Evolutionary conservation across 1,140 invertebrate species (phyloP).

Genomic region (Zaprionus camerounensis): DNA sequence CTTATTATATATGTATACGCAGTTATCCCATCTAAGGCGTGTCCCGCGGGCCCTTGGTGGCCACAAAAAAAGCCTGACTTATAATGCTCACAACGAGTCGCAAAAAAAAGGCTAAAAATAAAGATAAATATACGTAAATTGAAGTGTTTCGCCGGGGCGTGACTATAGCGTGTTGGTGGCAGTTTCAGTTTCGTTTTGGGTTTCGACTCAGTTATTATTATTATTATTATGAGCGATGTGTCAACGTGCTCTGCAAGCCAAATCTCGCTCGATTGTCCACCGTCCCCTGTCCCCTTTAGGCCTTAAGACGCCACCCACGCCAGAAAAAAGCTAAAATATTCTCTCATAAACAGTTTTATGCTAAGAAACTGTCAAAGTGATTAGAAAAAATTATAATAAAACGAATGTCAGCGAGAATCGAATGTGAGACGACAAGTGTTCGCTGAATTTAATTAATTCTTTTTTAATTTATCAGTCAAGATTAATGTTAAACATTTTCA

Average conservation of each 20-base stretch:
- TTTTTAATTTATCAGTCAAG: slow-evolving; percentile 81
- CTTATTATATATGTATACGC: slow-evolving; percentile 26
- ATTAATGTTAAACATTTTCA: slow-evolving; percentile 78
- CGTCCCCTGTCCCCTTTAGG: slow-evolving; percentile 2
- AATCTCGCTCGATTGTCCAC: slow-evolving; percentile 40
- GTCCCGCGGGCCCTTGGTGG: slow-evolving; percentile 39
- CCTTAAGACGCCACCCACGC: slow-evolving; percentile 39
- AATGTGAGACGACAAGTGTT: slow-evolving; percentile 56
- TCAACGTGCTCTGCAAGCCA: slow-evolving; percentile 71
- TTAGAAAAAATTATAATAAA: slow-evolving; percentile 55
- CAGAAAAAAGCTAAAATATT: slow-evolving; percentile 19
- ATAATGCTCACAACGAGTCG: slow-evolving; percentile 42
- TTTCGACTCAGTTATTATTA: slow-evolving; percentile 48
- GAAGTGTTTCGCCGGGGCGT: slow-evolving; percentile 65
- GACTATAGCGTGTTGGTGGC: slow-evolving; percentile 73
- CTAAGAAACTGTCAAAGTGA: slow-evolving; percentile 56
- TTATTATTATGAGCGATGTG: slow-evolving; percentile 61
- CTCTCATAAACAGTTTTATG: slow-evolving; percentile 26
- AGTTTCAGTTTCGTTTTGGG: slow-evolving; percentile 33
- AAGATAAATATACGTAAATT: slow-evolving; percentile 55
- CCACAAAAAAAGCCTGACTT: slow-evolving; percentile 56
- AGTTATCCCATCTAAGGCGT: slow-evolving; percentile 37
- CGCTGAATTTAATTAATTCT: slow-evolving; percentile 72
- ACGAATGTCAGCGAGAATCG: slow-evolving; percentile 28
- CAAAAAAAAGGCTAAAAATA: slow-evolving; percentile 60